Conservation (phyloP, 2,888 invertebrate genomes). For the Ochropleura leucogaster region DNA sequence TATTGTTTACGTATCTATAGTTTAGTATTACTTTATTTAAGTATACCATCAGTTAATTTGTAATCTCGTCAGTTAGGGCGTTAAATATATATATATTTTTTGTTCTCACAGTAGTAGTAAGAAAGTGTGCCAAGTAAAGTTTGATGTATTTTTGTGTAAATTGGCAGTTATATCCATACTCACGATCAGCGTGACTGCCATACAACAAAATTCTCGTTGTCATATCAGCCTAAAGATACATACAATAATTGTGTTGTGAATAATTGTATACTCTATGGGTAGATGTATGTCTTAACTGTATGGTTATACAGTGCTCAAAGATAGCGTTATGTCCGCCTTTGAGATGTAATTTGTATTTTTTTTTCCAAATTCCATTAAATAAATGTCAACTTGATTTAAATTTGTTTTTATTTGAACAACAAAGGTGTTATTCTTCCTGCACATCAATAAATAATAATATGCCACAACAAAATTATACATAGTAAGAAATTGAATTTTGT, state of each 20-base stretch:
- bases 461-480: not conserved
- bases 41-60: slow-evolving; percentile 80
- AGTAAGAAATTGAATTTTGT: not conserved
- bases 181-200: slow-evolving; percentile 68
- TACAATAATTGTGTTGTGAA: slow-evolving; percentile 84
- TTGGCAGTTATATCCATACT: slow-evolving; percentile 46
- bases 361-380: slow-evolving; percentile 87
- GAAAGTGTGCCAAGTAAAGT: slow-evolving; percentile 74
- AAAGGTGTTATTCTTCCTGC: not conserved
- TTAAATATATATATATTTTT: slow-evolving; percentile 64
- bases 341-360: slow-evolving; percentile 80
- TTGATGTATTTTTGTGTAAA: slow-evolving; percentile 48
- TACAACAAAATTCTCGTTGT: slow-evolving; percentile 78
- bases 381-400: slow-evolving; percentile 84
- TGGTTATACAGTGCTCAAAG: slow-evolving; percentile 83
- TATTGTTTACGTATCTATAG: slow-evolving; percentile 85
- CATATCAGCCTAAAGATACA: slow-evolving; percentile 72
- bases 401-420: slow-evolving; percentile 62
- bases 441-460: not conserved
- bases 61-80: slow-evolving; percentile 71
- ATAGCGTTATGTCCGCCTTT: slow-evolving; percentile 79
- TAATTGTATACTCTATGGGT: slow-evolving; percentile 69
- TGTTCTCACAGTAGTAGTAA: slow-evolving; percentile 71
- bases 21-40: slow-evolving; percentile 82
- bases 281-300: slow-evolving; percentile 71